These are phyloP conservation scores for Spatulosminthurus flaviceps DNA, from an alignment of 2,888 invertebrate species.

Conservation along the genomic window DNA sequence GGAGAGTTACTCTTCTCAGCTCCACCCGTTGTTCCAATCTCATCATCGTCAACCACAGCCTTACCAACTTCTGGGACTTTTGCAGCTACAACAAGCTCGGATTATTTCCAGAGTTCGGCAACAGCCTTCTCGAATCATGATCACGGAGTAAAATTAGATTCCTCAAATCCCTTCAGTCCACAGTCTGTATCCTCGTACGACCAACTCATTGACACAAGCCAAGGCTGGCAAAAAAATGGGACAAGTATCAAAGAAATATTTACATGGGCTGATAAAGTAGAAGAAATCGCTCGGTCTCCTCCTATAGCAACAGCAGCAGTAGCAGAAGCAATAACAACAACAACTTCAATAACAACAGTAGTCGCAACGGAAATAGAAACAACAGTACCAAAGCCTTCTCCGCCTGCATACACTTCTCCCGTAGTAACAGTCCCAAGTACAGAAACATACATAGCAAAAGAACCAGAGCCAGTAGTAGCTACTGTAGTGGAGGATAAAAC, in stretches of 20 bases:
- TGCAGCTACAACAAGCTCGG: neutral
- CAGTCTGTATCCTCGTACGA: constrained; percentile 16
- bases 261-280: constrained; percentile 23
- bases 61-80: constrained; percentile 37
- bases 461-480: neutral
- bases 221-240: neutral
- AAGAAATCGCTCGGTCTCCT: neutral
- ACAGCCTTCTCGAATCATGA: neutral
- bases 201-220: neutral
- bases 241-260: constrained; percentile 8
- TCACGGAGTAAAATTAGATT: neutral
- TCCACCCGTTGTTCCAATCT: constrained; percentile 49
- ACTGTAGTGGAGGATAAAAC: neutral
- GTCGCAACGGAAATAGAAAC: too few species aligned
- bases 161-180: constrained; percentile 40
- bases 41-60: constrained; percentile 36
- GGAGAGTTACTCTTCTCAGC: constrained; percentile 61
- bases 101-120: constrained; percentile 22
- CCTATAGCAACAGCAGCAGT: neutral
- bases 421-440: neutral
- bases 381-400: too few species aligned
- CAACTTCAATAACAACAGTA: too few species aligned
- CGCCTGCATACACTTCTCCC: too few species aligned
- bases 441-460: neutral
- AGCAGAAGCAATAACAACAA: too few species aligned